Conservation (phyloP, 1,140 invertebrate genomes). For the Heliconius nattereri region DNA sequence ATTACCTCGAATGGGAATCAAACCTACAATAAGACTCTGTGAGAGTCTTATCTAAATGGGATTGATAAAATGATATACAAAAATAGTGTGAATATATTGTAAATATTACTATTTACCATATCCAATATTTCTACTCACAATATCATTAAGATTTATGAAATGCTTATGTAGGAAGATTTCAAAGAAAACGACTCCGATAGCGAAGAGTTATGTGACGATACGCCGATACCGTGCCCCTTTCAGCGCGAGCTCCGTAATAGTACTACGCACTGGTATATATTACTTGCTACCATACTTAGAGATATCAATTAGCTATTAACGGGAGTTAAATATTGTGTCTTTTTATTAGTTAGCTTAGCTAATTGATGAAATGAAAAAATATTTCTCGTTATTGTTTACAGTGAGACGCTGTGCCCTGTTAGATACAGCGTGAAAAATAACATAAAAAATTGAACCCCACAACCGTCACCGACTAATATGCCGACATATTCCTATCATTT, state of each 20-base stretch:
- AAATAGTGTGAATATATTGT: no score
- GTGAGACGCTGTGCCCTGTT: no score
- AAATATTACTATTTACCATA: slow-evolving; percentile 1
- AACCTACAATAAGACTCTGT: no score
- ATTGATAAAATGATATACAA: no score
- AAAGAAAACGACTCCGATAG: slow-evolving; percentile 49
- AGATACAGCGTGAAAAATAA: no score
- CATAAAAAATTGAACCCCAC: neutral
- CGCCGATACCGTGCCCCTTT: slow-evolving; percentile 24
- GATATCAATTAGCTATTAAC: neutral
- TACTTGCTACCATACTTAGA: neutral
- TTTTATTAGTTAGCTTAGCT: no score
- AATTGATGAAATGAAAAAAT: no score
- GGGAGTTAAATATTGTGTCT: no score
- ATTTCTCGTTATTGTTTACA: no score
- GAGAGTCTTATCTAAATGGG: no score
- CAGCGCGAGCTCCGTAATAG: slow-evolving; percentile 3
- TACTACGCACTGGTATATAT: neutral
- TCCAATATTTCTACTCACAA: slow-evolving; percentile 21
- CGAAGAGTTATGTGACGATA: slow-evolving; percentile 41
- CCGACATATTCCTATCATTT: neutral
- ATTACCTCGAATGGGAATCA: no score
- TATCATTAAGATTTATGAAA: slow-evolving; percentile 48
- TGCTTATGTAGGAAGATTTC: slow-evolving; percentile 49
- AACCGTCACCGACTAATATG: neutral